These are phyloP conservation scores for Manacus vitellinus DNA, from an alignment of 2,113 vertebrate genomes.

Conservation along the genomic window DNA sequence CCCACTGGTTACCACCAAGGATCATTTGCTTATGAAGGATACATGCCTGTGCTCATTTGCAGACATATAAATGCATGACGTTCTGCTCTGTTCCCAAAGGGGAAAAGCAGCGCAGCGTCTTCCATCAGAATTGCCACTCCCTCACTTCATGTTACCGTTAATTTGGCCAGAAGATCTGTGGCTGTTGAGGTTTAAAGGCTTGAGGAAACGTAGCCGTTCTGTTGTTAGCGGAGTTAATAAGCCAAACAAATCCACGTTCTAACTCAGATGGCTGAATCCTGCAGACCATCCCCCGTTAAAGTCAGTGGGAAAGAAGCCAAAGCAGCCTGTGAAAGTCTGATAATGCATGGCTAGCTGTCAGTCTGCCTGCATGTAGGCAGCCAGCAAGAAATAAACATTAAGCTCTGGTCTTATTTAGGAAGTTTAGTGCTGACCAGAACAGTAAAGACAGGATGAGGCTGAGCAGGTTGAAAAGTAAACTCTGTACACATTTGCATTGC, in stretches of 20 bases:
- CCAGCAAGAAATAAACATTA: neutral
- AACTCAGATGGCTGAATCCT: neutral
- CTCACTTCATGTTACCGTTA: neutral
- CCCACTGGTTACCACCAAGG: neutral
- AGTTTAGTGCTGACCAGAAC: neutral
- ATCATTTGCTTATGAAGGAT: constrained; percentile 14
- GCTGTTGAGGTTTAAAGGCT: neutral
- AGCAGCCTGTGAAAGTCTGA: neutral
- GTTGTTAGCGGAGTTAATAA: neutral
- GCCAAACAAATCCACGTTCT: neutral
- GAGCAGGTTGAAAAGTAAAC: neutral
- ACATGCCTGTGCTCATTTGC: constrained; percentile 34
- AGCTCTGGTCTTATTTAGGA: neutral
- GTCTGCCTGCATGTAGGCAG: neutral
- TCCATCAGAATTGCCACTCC: neutral
- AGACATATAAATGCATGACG: constrained; percentile 64
- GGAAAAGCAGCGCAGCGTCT: neutral
- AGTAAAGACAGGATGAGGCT: neutral
- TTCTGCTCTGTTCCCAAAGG: neutral
- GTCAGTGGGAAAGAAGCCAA: neutral
- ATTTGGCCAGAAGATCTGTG: neutral
- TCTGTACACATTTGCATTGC: accelerated
- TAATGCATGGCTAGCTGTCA: neutral
- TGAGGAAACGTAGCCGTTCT: constrained; percentile 4
- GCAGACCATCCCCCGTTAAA: neutral